A percentile compares a stretch with the other conserved stretches of the same genome.
Conservation (phyloP, 2,888 invertebrate species). For the Pomacea canaliculata region DNA sequence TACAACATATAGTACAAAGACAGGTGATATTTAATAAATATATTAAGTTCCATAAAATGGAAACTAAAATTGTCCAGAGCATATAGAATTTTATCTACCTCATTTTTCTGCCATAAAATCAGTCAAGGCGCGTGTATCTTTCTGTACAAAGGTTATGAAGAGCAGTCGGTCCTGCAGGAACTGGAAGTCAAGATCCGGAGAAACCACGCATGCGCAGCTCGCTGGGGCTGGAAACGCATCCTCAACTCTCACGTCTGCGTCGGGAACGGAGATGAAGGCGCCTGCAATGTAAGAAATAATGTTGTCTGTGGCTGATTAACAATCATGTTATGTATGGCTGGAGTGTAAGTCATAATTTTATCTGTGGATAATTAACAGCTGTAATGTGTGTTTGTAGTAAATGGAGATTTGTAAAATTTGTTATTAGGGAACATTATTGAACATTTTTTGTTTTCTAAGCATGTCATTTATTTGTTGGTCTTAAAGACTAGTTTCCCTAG, state of each 20-base stretch:
- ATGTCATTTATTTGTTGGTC: too few relatives aligned
- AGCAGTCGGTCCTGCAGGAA: slow-evolving; percentile 43
- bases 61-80: too few relatives aligned
- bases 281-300: slow-evolving; percentile 42
- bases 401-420: too few relatives aligned
- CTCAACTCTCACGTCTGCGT: slow-evolving; percentile 49
- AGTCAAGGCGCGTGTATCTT: too few relatives aligned
- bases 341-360: neutral
- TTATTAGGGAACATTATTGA: too few relatives aligned
- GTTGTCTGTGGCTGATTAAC: neutral
- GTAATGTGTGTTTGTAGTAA: neutral
- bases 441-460: too few relatives aligned
- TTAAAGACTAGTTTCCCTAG: too few relatives aligned
- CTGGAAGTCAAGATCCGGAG: slow-evolving; percentile 40
- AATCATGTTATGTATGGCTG: neutral
- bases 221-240: slow-evolving; percentile 48
- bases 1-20: too few relatives aligned
- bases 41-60: too few relatives aligned
- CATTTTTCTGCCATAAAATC: too few relatives aligned
- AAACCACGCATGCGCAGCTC: slow-evolving; percentile 42
- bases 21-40: too few relatives aligned
- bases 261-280: slow-evolving; percentile 45
- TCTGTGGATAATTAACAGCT: neutral
- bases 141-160: slow-evolving; percentile 30
- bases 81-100: too few relatives aligned